Evolutionary conservation across 2,113 vertebrate genomes (phyloP).

Genomic region (Isichthys henryi): DNA sequence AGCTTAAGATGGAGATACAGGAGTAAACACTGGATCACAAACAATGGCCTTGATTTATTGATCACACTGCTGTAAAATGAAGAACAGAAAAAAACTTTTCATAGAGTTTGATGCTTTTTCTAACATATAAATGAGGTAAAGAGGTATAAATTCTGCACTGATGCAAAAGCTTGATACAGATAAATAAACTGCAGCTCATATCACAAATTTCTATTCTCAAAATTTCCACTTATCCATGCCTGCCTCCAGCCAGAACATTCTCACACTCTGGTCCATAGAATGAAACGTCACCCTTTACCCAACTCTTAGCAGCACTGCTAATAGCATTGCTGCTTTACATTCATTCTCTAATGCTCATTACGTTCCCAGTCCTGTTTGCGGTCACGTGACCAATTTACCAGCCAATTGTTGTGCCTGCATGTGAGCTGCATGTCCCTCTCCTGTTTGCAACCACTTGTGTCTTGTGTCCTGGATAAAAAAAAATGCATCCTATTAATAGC

Average conservation of each 20-base stretch:
- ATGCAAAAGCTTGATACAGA: background rate
- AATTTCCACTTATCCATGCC: background rate
- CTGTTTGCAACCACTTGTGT: background rate
- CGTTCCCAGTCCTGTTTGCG: background rate
- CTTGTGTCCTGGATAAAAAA: background rate
- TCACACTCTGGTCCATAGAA: background rate
- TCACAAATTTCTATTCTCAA: background rate
- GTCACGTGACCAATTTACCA: background rate
- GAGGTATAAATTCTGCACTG: background rate
- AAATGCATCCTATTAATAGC: conserved; percentile 8
- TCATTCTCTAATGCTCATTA: background rate
- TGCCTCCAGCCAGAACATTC: background rate
- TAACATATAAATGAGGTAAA: background rate
- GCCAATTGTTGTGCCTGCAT: background rate
- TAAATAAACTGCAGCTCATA: background rate
- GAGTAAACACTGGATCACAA: background rate
- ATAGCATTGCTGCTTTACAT: background rate
- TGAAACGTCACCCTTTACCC: background rate
- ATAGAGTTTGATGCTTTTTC: background rate
- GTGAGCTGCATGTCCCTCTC: background rate
- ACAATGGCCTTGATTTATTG: background rate
- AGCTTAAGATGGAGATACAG: background rate
- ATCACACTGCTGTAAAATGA: background rate
- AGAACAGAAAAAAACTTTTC: background rate
- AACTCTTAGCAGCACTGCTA: background rate